A percentile compares a stretch with the other conserved stretches of the same genome.
Conservation (phyloP, 2,113 vertebrate species). For the Sarotherodon lohbergeri region DNA sequence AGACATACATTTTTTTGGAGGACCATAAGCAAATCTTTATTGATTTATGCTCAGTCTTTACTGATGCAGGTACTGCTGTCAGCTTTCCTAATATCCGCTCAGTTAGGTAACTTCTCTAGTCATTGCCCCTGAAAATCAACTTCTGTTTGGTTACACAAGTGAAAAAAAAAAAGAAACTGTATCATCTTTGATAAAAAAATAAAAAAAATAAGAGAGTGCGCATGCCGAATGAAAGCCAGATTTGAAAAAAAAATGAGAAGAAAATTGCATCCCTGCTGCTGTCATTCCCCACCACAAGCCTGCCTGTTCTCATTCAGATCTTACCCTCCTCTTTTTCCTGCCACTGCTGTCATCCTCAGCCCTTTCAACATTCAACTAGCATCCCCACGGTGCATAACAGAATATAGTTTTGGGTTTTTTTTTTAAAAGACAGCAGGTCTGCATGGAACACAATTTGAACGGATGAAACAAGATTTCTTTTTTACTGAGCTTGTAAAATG, state of each 20-base stretch:
- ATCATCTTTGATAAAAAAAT: background rate
- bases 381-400: slow-evolving; percentile 39
- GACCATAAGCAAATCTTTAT: background rate
- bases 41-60: background rate
- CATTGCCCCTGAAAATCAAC: background rate
- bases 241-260: background rate
- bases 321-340: slow-evolving; percentile 32
- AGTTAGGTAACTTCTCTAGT: background rate
- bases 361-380: slow-evolving; percentile 55
- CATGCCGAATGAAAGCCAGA: background rate
- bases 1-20: background rate
- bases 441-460: slow-evolving; percentile 24
- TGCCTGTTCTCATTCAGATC: slow-evolving; percentile 39
- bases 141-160: background rate
- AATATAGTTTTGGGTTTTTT: background rate
- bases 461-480: slow-evolving; percentile 15
- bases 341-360: slow-evolving; percentile 57
- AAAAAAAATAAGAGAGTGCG: background rate
- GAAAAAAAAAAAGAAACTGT: background rate
- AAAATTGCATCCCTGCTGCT: background rate
- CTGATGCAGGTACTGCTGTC: background rate
- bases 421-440: slow-evolving; percentile 15
- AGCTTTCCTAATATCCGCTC: background rate
- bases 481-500: slow-evolving; percentile 30
- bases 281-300: slow-evolving; percentile 4